A percentile compares a stretch with the other conserved stretches of the same genome.
Evolutionary conservation across 2,797 vertebrate species (phyloP).

Genomic region (Falco berigora): DNA sequence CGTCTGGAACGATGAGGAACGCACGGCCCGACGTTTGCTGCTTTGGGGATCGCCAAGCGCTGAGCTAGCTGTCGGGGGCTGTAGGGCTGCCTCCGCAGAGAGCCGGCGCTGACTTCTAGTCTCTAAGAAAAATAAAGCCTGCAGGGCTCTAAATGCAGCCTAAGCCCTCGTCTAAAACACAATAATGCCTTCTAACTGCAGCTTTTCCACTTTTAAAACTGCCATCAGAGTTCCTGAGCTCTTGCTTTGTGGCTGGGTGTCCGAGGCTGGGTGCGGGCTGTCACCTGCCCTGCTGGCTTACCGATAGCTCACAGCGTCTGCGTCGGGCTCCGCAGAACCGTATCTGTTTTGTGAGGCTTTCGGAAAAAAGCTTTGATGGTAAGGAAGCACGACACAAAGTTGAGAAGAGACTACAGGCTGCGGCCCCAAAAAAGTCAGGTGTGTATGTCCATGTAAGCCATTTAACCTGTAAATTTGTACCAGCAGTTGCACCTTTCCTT

Average conservation of each 20-base stretch:
- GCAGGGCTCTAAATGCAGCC: background rate
- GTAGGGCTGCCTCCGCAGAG: no score
- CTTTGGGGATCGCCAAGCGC: fast-evolving
- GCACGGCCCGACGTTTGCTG: fast-evolving
- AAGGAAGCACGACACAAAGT: background rate
- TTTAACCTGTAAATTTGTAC: background rate
- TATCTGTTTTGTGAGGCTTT: background rate
- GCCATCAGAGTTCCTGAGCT: background rate
- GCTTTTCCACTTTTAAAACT: background rate
- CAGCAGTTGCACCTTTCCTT: background rate
- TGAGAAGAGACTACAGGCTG: background rate
- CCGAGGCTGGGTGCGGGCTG: fast-evolving
- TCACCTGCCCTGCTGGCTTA: fast-evolving
- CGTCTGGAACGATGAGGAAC: fast-evolving
- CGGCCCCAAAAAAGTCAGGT: background rate
- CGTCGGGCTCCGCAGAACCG: background rate
- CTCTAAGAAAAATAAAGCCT: no score
- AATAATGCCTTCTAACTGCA: fast-evolving
- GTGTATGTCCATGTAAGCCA: background rate
- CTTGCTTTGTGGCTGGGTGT: fast-evolving
- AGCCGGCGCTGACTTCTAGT: background rate
- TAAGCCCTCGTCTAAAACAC: background rate
- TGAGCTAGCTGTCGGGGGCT: background rate
- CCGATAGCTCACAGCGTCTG: background rate
- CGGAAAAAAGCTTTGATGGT: background rate